phyloP scores from a whole-genome alignment of 2,113 vertebrate genomes.

The Naja naja region DNA sequence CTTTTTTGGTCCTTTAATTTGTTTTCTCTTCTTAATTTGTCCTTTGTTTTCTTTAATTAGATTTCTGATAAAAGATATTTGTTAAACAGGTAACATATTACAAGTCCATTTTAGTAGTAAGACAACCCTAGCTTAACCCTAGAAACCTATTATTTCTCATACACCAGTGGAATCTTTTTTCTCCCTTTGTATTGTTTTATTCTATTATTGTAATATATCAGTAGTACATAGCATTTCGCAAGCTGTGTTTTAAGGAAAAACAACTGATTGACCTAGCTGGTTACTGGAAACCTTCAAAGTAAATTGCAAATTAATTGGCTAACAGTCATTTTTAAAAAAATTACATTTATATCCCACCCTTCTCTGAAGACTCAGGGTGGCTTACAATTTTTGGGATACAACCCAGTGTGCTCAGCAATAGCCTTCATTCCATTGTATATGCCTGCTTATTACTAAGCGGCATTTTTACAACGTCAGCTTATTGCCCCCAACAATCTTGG shows the following conservation, averaged over 20 bases:
- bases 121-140: background rate
- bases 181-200: background rate
- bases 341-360: too few species aligned
- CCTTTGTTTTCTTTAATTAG: background rate
- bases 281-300: background rate
- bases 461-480: too few species aligned
- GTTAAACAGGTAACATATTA: background rate
- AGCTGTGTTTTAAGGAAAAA: background rate
- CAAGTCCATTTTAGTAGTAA: background rate
- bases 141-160: background rate
- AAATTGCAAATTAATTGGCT: background rate
- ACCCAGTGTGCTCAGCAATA: too few species aligned
- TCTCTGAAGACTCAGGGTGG: too few species aligned
- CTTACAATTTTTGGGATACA: too few species aligned
- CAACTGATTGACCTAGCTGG: background rate
- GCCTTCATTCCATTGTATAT: too few species aligned
- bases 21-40: background rate
- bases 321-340: too few species aligned
- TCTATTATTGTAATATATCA: background rate
- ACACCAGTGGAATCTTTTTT: background rate
- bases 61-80: background rate
- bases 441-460: too few species aligned
- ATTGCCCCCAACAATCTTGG: too few species aligned
- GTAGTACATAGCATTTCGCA: background rate
- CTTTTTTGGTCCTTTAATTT: background rate